Evolutionary conservation across 2,113 vertebrate genomes (phyloP).

Genomic region (Psephotus haematonotus): DNA sequence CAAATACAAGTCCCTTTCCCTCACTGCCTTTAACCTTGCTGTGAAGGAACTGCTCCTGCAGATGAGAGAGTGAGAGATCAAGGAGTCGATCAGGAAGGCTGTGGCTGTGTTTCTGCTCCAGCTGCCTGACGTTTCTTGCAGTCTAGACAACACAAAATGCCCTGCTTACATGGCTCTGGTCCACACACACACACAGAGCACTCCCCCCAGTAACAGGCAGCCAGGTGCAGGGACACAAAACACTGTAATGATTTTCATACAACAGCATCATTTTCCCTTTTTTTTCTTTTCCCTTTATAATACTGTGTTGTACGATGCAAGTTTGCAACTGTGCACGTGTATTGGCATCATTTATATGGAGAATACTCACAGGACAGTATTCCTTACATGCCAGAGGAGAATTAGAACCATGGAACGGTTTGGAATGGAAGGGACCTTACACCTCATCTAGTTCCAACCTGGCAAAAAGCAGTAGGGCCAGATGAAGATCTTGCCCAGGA

Average conservation of each 20-base stretch:
- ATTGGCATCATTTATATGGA: fast-evolving
- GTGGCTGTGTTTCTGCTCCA: not conserved
- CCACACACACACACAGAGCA: not conserved
- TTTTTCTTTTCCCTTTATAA: not conserved
- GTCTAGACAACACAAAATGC: not conserved
- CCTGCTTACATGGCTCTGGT: not conserved
- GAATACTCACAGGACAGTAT: not conserved
- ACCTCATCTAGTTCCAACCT: not conserved
- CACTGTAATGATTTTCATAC: not conserved
- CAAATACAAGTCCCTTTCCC: not conserved
- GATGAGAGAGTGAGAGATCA: not conserved
- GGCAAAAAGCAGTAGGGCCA: not conserved
- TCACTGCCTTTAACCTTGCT: not conserved
- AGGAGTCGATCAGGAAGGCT: not conserved
- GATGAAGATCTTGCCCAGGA: not conserved
- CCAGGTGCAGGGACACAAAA: not conserved
- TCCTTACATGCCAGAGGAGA: not conserved
- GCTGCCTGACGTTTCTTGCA: not conserved
- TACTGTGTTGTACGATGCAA: fast-evolving
- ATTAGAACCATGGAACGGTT: not conserved
- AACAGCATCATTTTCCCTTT: not conserved
- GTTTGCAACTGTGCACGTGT: fast-evolving
- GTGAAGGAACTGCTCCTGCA: not conserved
- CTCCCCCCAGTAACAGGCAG: not conserved
- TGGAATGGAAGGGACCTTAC: not conserved